These are phyloP conservation scores for Synanceia verrucosa DNA, from an alignment of 2,797 vertebrate genomes.

Conservation along the genomic window DNA sequence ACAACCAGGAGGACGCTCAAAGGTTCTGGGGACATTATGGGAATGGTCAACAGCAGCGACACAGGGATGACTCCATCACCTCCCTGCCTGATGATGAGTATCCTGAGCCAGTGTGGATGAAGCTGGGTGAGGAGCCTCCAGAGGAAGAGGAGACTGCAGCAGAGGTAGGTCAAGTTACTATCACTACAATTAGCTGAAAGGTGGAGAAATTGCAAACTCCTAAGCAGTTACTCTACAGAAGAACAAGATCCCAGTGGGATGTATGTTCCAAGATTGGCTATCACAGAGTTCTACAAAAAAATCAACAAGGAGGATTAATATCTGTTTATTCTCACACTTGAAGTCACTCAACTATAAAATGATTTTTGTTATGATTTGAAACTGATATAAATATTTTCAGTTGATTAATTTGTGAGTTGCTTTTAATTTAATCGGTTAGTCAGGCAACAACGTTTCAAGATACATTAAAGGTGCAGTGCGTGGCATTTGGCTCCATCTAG, in stretches of 20 bases:
- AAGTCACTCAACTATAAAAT: too few species aligned
- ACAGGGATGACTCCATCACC: slow-evolving; percentile 53
- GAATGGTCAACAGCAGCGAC: slow-evolving; percentile 48
- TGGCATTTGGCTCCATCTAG: too few species aligned
- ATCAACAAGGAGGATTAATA: too few species aligned
- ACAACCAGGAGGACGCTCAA: slow-evolving; percentile 66
- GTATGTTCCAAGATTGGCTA: too few species aligned
- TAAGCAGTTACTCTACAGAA: too few species aligned
- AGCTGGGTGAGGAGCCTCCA: slow-evolving; percentile 61
- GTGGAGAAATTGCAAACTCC: background rate
- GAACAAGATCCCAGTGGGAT: too few species aligned
- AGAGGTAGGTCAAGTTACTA: slow-evolving; percentile 55
- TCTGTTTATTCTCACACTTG: too few species aligned
- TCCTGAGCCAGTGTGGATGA: slow-evolving; percentile 75
- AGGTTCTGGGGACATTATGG: slow-evolving; percentile 63
- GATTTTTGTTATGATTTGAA: background rate
- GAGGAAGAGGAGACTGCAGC: slow-evolving; percentile 56
- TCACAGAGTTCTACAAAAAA: too few species aligned
- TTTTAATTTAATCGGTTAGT: background rate
- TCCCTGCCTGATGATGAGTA: slow-evolving; percentile 71
- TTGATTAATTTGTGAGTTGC: background rate
- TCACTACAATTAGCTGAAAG: background rate
- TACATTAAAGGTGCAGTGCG: too few species aligned
- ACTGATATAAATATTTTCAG: background rate
- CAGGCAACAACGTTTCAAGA: too few species aligned